phyloP scores from a whole-genome alignment of 37 sponge, comb jelly and placozoan genomes.

The Spongia lamella region DNA sequence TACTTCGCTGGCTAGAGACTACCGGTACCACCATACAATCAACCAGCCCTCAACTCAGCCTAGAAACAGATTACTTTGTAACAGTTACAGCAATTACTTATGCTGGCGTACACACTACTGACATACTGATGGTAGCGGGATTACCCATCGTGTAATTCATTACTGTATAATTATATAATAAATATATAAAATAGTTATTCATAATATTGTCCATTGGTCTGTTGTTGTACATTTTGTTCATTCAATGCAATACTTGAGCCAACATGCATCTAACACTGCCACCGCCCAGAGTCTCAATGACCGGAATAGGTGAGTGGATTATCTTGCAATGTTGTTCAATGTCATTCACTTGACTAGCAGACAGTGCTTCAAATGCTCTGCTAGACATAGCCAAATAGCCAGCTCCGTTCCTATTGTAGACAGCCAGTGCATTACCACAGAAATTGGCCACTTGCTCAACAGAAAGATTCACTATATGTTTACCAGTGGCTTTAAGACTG shows the following conservation, averaged over 20 bases:
- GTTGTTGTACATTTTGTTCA: background rate
- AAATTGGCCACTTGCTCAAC: conserved; percentile 32
- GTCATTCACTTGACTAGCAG: conserved; percentile 1
- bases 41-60: conserved; percentile 1
- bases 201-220: background rate
- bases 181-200: background rate
- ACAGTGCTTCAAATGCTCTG: conserved; percentile 38
- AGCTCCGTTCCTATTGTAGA: conserved; percentile 36
- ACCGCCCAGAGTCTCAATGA: conserved; percentile 72
- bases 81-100: conserved; percentile 47
- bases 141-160: too few relatives aligned
- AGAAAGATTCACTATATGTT: conserved; percentile 34
- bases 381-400: conserved; percentile 64
- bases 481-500: conserved; percentile 10
- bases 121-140: background rate
- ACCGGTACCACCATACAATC: background rate
- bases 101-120: conserved; percentile 49
- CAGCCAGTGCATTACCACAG: conserved; percentile 57
- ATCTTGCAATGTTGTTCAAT: conserved; percentile 1
- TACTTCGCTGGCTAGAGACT: conserved; percentile 48
- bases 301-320: conserved; percentile 35
- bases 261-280: conserved; percentile 85
- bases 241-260: conserved; percentile 49
- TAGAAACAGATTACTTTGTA: conserved; percentile 42
- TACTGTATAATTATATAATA: too few relatives aligned